A percentile compares a stretch with the other conserved stretches of the same genome.
Evolutionary conservation across 1,140 invertebrate species (phyloP).

Genomic region (Whitmania pigra): DNA sequence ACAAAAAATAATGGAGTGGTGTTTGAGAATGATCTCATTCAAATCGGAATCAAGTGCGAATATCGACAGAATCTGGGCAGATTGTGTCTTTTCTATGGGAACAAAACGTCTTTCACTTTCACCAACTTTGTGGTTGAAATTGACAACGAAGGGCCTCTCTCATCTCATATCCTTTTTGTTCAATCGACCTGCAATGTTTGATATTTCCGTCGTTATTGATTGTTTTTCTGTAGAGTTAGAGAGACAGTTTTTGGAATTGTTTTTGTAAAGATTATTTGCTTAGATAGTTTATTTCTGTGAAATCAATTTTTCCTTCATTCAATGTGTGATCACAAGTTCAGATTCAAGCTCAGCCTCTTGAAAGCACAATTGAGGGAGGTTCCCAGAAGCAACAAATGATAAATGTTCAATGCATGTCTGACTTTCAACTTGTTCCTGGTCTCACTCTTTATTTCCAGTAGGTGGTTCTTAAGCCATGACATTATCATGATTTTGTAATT

Average conservation of each 20-base stretch:
- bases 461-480: conserved; percentile 27
- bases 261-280: too few species aligned
- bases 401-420: conserved; percentile 90
- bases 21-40: conserved; percentile 94
- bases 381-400: conserved; percentile 96
- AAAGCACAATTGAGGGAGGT: conserved; percentile 44
- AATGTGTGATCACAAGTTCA: background rate
- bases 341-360: background rate
- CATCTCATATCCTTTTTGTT: conserved; percentile 41
- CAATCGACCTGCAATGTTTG: background rate
- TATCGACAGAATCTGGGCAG: conserved; percentile 80
- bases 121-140: conserved; percentile 56
- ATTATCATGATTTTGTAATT: too few species aligned
- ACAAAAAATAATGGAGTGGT: conserved; percentile 80
- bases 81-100: conserved; percentile 91
- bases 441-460: conserved; percentile 44
- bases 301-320: too few species aligned
- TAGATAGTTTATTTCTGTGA: too few species aligned
- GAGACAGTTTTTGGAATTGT: too few species aligned
- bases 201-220: background rate
- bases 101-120: conserved; percentile 78
- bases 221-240: too few species aligned
- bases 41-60: conserved; percentile 96
- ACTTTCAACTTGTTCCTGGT: conserved; percentile 59
- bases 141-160: conserved; percentile 59